A percentile compares a stretch with the other conserved stretches of the same genome.
phyloP scores from a whole-genome alignment of 2,888 invertebrate genomes.

The Mimas tiliae region DNA sequence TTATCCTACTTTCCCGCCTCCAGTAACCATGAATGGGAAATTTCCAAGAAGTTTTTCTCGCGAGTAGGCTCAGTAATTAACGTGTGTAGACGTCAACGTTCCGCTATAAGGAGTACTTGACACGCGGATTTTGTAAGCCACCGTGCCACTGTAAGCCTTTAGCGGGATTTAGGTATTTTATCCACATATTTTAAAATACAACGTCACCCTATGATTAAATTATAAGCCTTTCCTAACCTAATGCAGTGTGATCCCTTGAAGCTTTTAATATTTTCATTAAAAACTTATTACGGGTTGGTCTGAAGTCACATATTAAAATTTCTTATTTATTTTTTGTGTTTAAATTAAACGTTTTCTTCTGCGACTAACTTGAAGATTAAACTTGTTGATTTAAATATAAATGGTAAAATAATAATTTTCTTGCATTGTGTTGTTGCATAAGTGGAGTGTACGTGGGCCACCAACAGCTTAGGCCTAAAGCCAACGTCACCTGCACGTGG shows the following conservation, averaged over 20 bases:
- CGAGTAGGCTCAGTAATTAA: constrained; percentile 18
- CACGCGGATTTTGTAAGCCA: neutral
- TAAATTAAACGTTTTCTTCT: neutral
- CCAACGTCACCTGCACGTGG: no score
- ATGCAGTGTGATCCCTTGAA: neutral
- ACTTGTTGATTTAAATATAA: no score
- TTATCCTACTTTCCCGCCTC: constrained; percentile 11
- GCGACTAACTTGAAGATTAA: no score
- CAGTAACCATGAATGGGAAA: neutral
- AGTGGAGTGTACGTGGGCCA: no score
- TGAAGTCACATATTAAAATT: neutral
- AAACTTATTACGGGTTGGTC: neutral
- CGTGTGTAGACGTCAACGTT: constrained; percentile 9
- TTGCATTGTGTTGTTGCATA: no score
- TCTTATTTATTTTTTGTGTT: neutral
- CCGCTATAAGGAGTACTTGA: constrained; percentile 12
- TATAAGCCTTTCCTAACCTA: neutral
- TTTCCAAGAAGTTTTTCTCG: constrained; percentile 7
- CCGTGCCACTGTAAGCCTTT: neutral
- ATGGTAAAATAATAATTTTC: no score
- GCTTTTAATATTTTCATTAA: neutral
- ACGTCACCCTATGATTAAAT: constrained; percentile 18
- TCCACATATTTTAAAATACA: constrained; percentile 2
- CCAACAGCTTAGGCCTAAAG: no score
- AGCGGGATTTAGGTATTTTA: constrained; percentile 1